These are phyloP conservation scores for Gnathonemus echidnorhynchus DNA, from an alignment of 2,113 vertebrate species.

Conservation along the genomic window DNA sequence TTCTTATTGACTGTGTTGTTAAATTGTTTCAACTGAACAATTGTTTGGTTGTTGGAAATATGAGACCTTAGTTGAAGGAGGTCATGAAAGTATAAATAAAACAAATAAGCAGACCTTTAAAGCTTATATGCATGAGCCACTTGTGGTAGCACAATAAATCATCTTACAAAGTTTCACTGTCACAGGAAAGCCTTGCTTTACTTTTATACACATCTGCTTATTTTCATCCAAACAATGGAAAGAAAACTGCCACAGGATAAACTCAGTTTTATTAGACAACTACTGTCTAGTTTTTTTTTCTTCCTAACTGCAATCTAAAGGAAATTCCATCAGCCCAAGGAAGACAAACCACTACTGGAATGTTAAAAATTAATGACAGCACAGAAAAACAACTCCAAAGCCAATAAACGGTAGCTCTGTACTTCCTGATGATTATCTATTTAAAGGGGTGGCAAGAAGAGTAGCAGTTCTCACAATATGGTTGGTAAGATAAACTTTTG, in stretches of 20 bases:
- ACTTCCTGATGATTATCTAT: neutral
- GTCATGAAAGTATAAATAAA: neutral
- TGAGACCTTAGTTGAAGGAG: neutral
- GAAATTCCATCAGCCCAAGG: constrained; percentile 17
- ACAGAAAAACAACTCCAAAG: constrained; percentile 22
- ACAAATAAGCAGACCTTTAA: neutral
- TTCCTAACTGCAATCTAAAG: constrained; percentile 21
- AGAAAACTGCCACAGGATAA: constrained; percentile 7
- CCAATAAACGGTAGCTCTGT: neutral
- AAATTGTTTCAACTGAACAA: neutral
- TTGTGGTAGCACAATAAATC: neutral
- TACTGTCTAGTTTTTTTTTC: constrained; percentile 16
- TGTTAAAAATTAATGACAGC: constrained; percentile 36
- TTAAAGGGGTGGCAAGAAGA: neutral
- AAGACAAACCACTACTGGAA: constrained; percentile 43
- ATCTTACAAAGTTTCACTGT: neutral
- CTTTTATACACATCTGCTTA: neutral
- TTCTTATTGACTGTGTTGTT: neutral
- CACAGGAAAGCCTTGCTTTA: neutral
- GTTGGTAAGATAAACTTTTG: neutral
- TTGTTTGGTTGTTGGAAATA: neutral
- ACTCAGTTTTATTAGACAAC: constrained; percentile 18
- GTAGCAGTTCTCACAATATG: neutral
- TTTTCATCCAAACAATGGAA: neutral
- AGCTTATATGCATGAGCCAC: neutral